Evolutionary conservation across 1,140 invertebrate species (phyloP).

Genomic region (Aphaenogaster ashmeadi): DNA sequence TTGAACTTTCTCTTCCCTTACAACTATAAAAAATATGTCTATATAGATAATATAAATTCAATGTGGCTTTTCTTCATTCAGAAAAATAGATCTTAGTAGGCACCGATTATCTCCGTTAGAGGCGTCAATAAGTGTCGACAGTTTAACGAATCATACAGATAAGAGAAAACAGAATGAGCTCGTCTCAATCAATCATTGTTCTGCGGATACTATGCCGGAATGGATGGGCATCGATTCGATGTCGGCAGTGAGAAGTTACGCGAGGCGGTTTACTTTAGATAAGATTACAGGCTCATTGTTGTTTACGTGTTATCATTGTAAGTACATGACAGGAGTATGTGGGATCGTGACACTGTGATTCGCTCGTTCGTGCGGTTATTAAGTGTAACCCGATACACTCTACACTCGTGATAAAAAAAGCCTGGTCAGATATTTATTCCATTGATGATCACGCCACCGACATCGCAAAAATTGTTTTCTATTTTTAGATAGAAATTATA

Average conservation of each 20-base stretch:
- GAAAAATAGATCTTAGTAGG: neutral
- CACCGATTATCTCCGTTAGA: neutral
- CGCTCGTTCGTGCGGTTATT: slow-evolving; percentile 32
- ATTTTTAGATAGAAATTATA: neutral
- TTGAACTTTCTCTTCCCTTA: neutral
- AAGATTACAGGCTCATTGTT: slow-evolving; percentile 37
- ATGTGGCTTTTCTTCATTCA: neutral
- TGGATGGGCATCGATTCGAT: slow-evolving; percentile 3
- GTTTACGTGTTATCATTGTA: slow-evolving; percentile 46
- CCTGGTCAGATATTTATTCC: neutral
- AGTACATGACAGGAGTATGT: slow-evolving; percentile 30
- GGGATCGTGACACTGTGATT: slow-evolving; percentile 47
- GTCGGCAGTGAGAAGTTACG: slow-evolving; percentile 9
- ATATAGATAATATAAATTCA: neutral
- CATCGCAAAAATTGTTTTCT: neutral
- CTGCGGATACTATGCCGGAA: neutral
- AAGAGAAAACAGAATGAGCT: neutral
- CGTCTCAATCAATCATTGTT: slow-evolving; percentile 14
- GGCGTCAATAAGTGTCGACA: neutral
- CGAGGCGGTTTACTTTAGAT: slow-evolving; percentile 44
- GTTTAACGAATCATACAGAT: slow-evolving; percentile 5
- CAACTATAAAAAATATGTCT: neutral
- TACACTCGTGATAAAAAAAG: slow-evolving; percentile 25
- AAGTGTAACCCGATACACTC: slow-evolving; percentile 35
- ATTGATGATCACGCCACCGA: neutral